phyloP scores from a whole-genome alignment of 1,140 invertebrate genomes.

The Bombus sylvicola region DNA sequence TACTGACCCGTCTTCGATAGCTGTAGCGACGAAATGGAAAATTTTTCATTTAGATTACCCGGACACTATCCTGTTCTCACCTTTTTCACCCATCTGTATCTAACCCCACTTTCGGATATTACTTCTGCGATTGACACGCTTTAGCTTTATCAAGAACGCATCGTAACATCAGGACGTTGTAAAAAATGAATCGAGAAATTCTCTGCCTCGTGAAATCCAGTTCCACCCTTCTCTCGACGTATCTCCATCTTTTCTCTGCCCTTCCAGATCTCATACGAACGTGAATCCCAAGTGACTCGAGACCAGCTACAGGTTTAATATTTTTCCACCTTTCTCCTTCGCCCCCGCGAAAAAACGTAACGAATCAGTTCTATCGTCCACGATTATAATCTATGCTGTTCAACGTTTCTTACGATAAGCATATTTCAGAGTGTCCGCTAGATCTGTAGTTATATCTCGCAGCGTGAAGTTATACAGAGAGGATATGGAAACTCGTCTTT shows the following conservation, averaged over 20 bases:
- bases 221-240: neutral
- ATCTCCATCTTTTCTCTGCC: neutral
- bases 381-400: neutral
- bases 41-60: conserved; percentile 27
- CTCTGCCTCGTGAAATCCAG: neutral
- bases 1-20: neutral
- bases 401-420: conserved; percentile 31
- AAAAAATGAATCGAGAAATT: conserved; percentile 31
- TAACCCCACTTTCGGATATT: conserved; percentile 35
- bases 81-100: neutral
- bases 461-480: conserved; percentile 14
- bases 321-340: neutral
- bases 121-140: conserved; percentile 36
- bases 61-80: neutral
- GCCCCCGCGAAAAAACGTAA: neutral
- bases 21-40: conserved; percentile 10
- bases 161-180: neutral
- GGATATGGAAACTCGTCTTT: conserved; percentile 21
- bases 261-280: neutral
- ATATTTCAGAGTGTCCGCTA: conserved; percentile 22
- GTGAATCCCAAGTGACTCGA: neutral
- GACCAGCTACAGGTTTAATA: neutral
- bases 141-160: conserved; percentile 15
- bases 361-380: neutral
- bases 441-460: conserved; percentile 32